These are phyloP conservation scores for Rhogogaster chlorosoma DNA, from an alignment of 2,888 invertebrate species.

Conservation along the genomic window DNA sequence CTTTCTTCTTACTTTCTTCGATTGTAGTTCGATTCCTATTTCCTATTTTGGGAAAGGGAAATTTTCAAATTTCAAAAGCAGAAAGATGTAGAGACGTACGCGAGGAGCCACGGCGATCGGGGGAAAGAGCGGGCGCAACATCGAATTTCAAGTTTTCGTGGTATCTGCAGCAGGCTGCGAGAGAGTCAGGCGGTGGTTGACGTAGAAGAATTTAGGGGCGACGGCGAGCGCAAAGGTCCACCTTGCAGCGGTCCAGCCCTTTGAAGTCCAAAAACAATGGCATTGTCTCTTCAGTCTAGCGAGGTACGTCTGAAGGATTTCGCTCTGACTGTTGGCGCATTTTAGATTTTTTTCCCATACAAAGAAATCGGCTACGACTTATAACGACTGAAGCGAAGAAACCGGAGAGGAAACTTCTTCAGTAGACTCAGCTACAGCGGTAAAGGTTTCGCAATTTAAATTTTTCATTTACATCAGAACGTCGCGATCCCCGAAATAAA, in stretches of 20 bases:
- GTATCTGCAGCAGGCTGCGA: constrained; percentile 49
- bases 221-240: constrained; percentile 76
- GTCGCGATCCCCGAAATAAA: constrained; percentile 7
- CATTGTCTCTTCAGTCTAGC: constrained; percentile 77
- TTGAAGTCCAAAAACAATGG: constrained; percentile 78
- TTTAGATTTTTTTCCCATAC: constrained; percentile 53
- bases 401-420: not conserved
- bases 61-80: not conserved
- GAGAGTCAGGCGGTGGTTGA: constrained; percentile 64
- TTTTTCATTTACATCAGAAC: constrained; percentile 72
- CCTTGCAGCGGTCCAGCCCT: constrained; percentile 74
- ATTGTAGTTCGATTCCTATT: too few relatives aligned
- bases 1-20: too few relatives aligned
- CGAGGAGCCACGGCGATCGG: not conserved
- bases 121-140: not conserved
- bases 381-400: not conserved
- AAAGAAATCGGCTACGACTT: constrained; percentile 19
- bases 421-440: constrained; percentile 58
- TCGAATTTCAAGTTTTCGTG: constrained; percentile 40
- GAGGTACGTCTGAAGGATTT: constrained; percentile 67
- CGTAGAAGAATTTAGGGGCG: constrained; percentile 78
- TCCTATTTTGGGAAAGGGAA: not conserved
- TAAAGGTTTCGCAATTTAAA: constrained; percentile 75
- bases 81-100: not conserved
- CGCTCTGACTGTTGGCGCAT: constrained; percentile 57